Base-by-base conservation (phyloP, 2,113 vertebrate species). In the Callaeas wilsoni region DNA sequence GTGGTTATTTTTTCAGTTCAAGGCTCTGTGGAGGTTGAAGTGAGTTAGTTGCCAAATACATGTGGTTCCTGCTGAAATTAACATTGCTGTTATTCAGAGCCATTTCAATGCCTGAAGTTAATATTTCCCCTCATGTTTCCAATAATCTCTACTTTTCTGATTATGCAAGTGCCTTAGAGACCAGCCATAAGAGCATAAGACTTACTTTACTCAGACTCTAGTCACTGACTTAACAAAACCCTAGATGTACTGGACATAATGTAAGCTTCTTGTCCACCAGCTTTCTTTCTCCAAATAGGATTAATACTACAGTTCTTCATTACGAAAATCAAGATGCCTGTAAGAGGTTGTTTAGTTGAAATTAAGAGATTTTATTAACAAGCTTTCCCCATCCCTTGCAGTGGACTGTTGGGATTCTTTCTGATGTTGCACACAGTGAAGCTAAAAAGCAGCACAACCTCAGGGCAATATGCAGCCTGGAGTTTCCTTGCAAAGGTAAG, bases 401-500 rank as follows among this genome's bases (percentile, higher is more conserved):
- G 99, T 93, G 99, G 98, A 50, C 81, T 99, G 87, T 94, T 99
- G 87, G 99, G 99, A 17, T 99, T 99, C 96, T 87, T 99, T 75
- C 94, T 99, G 96, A 98, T 98, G 96, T 65, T 99, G 93, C 98
- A 98, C 25, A 97, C 98, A 26, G 97, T 98, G 77, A 99, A 98
- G 96, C 87, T 99, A 62, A 99, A 98, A 96, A 98, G 94, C 64
- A 97, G 96, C 55, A 90, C 98, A 78, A 97, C 98, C 70, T 93
- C 98, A 13, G 98, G 98, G 71, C 98, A 99, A 68, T 98, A 98
- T 52, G 96, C 98, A 65, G 95, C 98, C n/a, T 99, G 99, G 99
- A 97, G 93, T 70, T 98, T 99, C 87, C 44, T 99, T 78, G 98
- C 99, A 17, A 99, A 99, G 99, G 99, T 99, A 97, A 98, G 97